Percentiles rank a stretch among this genome's conserved stretches.
Evolutionary conservation across 2,888 invertebrate genomes (phyloP).

Genomic region (Ganaspis brasiliensis): DNA sequence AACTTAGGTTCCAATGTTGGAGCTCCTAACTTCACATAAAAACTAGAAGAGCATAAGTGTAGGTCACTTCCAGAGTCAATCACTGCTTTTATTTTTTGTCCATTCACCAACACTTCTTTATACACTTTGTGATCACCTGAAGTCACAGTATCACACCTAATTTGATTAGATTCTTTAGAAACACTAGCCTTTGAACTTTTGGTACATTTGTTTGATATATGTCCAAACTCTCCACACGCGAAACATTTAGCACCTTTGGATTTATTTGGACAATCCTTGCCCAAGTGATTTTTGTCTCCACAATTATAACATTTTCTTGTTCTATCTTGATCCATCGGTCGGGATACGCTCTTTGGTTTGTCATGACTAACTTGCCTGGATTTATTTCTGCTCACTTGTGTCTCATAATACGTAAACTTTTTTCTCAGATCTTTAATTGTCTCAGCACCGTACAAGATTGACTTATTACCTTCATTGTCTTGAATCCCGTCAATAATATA

Average conservation of each 20-base stretch:
- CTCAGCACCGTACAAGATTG: neutral
- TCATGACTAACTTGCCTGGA: neutral
- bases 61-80: constrained; percentile 46
- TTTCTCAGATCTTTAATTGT: neutral
- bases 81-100: neutral
- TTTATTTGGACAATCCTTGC: constrained; percentile 46
- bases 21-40: neutral
- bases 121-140: constrained; percentile 14
- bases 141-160: neutral
- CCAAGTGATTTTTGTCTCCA: neutral
- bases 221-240: constrained; percentile 35
- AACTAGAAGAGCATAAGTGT: constrained; percentile 23
- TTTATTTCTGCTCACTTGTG: neutral
- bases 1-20: neutral
- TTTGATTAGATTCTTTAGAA: neutral
- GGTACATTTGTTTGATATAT: constrained; percentile 19
- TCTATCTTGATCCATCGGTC: neutral
- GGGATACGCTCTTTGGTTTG: neutral
- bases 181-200: neutral
- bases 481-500: constrained; percentile 41
- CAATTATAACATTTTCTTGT: neutral
- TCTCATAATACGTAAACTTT: neutral
- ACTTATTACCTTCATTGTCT: constrained; percentile 30
- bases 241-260: constrained; percentile 49
- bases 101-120: constrained; percentile 8